Conservation (phyloP, 2,888 invertebrate genomes). For the Crossocerus cetratus region DNA sequence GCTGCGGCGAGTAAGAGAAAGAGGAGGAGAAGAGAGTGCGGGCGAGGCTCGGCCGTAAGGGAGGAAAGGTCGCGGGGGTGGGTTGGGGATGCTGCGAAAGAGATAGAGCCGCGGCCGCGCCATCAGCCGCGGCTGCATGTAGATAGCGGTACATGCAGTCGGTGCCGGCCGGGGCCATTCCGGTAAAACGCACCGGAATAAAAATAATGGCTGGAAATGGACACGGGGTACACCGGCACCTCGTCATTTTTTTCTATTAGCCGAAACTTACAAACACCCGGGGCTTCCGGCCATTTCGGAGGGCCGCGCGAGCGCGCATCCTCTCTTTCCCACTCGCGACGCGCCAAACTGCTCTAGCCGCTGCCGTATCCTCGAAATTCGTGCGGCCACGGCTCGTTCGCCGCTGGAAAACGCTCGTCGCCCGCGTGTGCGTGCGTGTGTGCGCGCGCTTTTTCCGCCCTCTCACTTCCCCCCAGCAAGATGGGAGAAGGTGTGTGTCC, state of each 20-base stretch:
- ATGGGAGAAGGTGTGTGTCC: constrained; percentile 36
- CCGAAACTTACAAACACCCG: constrained; percentile 70
- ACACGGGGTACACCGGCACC: constrained; percentile 61
- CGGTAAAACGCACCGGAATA: constrained; percentile 72
- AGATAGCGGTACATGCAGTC: constrained; percentile 54
- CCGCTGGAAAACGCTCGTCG: constrained; percentile 49
- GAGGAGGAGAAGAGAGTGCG: constrained; percentile 20
- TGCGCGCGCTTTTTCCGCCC: not conserved
- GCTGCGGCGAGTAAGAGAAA: not conserved
- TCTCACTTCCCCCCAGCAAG: constrained; percentile 16
- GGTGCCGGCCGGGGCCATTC: constrained; percentile 54
- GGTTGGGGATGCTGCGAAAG: constrained; percentile 29
- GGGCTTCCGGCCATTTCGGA: constrained; percentile 69
- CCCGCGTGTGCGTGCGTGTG: constrained; percentile 57
- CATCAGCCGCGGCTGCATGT: constrained; percentile 51
- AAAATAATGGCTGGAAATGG: constrained; percentile 73
- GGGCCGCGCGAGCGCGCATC: constrained; percentile 40
- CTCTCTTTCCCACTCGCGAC: too few species aligned
- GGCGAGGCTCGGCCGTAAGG: constrained; percentile 31
- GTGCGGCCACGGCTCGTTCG: constrained; percentile 49
- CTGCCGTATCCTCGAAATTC: constrained; percentile 52
- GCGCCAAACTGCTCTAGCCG: constrained; percentile 56
- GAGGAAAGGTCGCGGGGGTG: constrained; percentile 26
- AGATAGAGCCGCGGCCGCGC: constrained; percentile 51
- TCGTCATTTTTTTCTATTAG: constrained; percentile 72